phyloP scores from a whole-genome alignment of 2,113 vertebrate genomes.

The Edolisoma coerulescens region DNA sequence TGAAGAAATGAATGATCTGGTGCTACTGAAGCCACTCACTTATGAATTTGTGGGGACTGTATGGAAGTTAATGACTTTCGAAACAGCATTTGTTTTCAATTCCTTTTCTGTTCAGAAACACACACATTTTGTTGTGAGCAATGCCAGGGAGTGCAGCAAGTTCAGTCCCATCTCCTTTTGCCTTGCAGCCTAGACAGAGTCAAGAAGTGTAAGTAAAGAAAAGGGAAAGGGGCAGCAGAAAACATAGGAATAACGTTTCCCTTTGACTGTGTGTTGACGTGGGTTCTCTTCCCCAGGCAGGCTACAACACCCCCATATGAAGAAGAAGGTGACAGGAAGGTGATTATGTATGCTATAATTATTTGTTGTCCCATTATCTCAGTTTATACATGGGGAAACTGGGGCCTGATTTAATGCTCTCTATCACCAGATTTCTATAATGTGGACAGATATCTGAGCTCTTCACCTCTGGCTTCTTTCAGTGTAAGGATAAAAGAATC shows the following conservation, averaged over 20 bases:
- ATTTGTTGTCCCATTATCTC: not conserved
- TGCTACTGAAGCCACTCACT: not conserved
- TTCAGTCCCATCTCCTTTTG: not conserved
- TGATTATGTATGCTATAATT: not conserved
- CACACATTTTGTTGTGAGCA: not conserved
- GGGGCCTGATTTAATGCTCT: not conserved
- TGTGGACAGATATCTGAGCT: not conserved
- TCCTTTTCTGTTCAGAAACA: not conserved
- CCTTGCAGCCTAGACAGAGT: not conserved
- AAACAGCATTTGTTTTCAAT: not conserved
- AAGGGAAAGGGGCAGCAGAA: not conserved
- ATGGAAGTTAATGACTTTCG: not conserved
- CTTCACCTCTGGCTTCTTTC: not conserved
- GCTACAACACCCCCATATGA: not conserved
- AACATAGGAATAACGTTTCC: accelerated
- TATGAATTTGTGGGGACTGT: not conserved
- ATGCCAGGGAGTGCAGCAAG: not conserved
- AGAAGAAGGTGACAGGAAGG: not conserved
- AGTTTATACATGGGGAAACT: not conserved
- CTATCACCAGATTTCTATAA: not conserved
- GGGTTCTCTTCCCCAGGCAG: not conserved
- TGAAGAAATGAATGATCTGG: not conserved
- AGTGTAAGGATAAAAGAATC: not conserved
- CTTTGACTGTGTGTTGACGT: accelerated
- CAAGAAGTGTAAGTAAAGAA: not conserved